Percentiles rank a stretch among this genome's conserved stretches.
phyloP scores from a whole-genome alignment of 2,888 invertebrate genomes.

The Nomada fabriciana region DNA sequence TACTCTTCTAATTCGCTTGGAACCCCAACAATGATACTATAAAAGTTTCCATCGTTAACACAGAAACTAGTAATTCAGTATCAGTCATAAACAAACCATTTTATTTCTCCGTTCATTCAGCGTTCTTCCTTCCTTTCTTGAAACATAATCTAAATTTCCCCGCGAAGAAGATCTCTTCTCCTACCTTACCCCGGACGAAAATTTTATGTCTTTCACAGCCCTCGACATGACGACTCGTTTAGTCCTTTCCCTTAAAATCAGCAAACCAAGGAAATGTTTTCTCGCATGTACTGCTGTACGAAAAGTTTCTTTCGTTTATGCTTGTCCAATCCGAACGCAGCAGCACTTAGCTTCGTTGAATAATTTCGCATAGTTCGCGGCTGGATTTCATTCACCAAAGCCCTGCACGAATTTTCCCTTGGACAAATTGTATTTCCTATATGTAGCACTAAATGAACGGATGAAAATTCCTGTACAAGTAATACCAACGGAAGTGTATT shows the following conservation, averaged over 20 bases:
- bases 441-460: too few relatives aligned
- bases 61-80: not conserved
- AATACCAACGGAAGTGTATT: not conserved
- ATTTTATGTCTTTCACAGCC: not conserved
- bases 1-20: not conserved
- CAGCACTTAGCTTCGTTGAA: not conserved
- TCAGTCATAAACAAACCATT: not conserved
- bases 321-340: not conserved
- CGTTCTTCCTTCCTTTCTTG: not conserved
- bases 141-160: not conserved
- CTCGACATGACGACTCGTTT: not conserved
- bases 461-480: not conserved
- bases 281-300: not conserved
- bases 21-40: not conserved
- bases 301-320: not conserved
- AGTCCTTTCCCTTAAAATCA: not conserved
- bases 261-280: not conserved
- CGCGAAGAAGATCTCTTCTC: not conserved
- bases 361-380: slow-evolving; percentile 5
- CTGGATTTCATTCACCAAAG: not conserved
- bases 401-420: not conserved
- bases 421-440: not conserved
- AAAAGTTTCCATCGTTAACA: not conserved
- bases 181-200: not conserved
- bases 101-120: not conserved